Evolutionary conservation across 2,113 vertebrate species (phyloP), one percentile per base, ranked within the genome.

Genomic region (Rhegmatorhina hoffmannsi): DNA sequence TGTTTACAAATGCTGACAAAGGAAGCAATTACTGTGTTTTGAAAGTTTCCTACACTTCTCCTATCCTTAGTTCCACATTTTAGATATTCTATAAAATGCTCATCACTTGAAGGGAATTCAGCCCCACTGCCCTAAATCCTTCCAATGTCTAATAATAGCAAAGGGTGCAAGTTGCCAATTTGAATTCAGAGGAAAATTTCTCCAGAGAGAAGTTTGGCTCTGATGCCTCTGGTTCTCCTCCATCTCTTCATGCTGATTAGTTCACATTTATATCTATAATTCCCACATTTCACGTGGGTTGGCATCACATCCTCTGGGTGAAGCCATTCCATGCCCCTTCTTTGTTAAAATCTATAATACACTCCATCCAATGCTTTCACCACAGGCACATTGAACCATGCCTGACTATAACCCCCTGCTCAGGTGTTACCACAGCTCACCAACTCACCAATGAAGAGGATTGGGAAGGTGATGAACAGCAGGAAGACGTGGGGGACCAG

Each of bases 401-500:
- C 17, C 38, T 10, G 19, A 80, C 10, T 55, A 49, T 16, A 83
- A 87, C 58, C 4, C 67, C 25, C 44, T 3, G 24, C 14, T 58
- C 6, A 3, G 47, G 20, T 13, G 10, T 76, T 72, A 40, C 38
- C 58, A 91, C 10, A 25, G 21, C 15, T 63, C 38, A 38, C 34
- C 59, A 92, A 98, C 98, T 96, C 97, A 99, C 99, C 99, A 38
- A 99, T 99, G 93, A 99, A 99, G 87, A 99, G 97, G 96, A 99
- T 99, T 26, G 99, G 99, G 95, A 99, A 99, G 87, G 99, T 99
- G 97, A 99, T 99, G 95, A 99, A 99, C 64, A 99, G 97, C 79
- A 99, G 97, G 97, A 99, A 99, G 93, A 99, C 99, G 20, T 99
- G 99, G 15, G 99, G 99, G 38, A 99, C 99, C 95, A 99, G 96